Base-by-base conservation (phyloP, 2,888 invertebrate species). In the Latrodectus elegans region DNA sequence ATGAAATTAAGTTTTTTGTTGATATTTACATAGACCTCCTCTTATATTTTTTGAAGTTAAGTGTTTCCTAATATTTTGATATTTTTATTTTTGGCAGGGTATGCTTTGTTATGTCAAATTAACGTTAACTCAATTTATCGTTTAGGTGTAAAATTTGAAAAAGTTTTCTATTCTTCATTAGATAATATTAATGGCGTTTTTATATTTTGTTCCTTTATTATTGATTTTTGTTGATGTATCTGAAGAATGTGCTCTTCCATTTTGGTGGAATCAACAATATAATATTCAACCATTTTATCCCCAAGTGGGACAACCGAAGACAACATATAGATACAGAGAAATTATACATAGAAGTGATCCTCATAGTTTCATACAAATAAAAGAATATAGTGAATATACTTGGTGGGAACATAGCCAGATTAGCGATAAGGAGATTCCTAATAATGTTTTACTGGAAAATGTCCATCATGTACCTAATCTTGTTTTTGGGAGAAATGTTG, bases 371-470 rank as follows among this genome's bases (percentile, higher is more conserved):
- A 67, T 88, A 8, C 88, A 72, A 72, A 14, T 84, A 55, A 55
- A 84, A 76, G 88, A 88, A 67, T 88, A 88, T 38, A 84, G 78
- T 51, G 78, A 84, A 55, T 88, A 84, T 70, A 84, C 84, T 15
- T 83, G 83, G 88, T 88, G 79, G 78, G 88, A 88, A 15, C 73
- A 83, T 52, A 49, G 11, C 52, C 17, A 52, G n/a, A 51, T n/a
- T 17, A 12, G 14, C 14, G 17, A 17, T 55, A 53, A 74, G 10
- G 26, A 22, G 17, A 12, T 26, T 17, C 60, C 60, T 15, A 60
- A 60, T 60, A 12, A 10, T 12, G 49, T 79, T 51, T 70, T 38
- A 49, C 60, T 73, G 8, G 64, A 70, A 64, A 64, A 71, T 51
- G 65, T 60, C 78, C 65, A 12, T 17, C 67, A 55, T 51, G 65